Base-by-base conservation (phyloP, 2,113 vertebrate species). In the Fulica atra region DNA sequence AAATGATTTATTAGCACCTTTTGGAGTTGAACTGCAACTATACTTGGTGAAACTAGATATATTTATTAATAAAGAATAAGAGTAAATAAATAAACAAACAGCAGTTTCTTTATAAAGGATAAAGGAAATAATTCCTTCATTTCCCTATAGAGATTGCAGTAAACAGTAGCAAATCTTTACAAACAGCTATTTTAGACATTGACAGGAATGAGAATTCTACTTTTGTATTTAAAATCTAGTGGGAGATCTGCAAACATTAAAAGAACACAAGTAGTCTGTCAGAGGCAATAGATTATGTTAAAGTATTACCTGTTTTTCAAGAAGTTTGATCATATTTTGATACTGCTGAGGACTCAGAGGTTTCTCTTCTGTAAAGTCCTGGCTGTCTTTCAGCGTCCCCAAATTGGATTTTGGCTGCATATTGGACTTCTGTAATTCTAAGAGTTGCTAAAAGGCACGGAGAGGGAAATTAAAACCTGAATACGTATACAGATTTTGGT, bases 221-320 rank as follows among this genome's bases (percentile, higher is more conserved):
- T 71, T 86, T n/a, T 0, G 1, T 42, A 71, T 87, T 69, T 85
- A 31, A 64, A 85, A 76, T 73, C 23, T 69, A 31, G 26, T 79
- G 5, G 29, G 33, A 87, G 23, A 60, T 16, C 12, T 46, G 71
- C 3, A 77, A 70, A 86, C 86, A 44, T 17, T 6, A 50, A 80
- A 72, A 63, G 20, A 76, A 68, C 26, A 57, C 13, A 69, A 83
- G 20, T 9, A 76, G 54, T 44, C 42, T 68, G 31, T 66, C 46
- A 86, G 88, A 80, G 68, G 26, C 29, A 46, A 57, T 31, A 69
- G 20, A 44, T 53, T 42, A 85, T 33, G 63, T 50, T 78, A 94
- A 11, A 42, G 9, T 38, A 91, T 69, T 89, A 99, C 99, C 99
- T 99, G 99, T 54, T 97, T 98, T 86, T 98, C 98, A 16, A 99